Percentiles rank a stretch among this genome's conserved stretches.
Conservation (phyloP, 2,888 invertebrate species). For the Zhengitettix transpicula region DNA sequence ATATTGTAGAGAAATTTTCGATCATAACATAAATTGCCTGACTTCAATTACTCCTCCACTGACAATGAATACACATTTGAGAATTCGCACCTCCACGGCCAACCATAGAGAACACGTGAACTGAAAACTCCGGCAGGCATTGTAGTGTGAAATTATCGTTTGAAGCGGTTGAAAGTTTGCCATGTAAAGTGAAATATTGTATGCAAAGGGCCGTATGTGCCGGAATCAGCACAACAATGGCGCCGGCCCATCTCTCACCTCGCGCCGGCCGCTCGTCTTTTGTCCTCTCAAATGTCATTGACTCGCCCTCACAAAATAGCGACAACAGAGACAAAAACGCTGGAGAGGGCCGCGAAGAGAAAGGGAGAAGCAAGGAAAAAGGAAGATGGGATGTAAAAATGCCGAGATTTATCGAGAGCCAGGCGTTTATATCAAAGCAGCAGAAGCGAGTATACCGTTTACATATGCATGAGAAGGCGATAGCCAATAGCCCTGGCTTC, state of each 20-base stretch:
- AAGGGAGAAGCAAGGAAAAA: neutral
- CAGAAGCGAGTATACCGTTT: neutral
- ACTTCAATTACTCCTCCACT: too few relatives aligned
- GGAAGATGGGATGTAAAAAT: neutral
- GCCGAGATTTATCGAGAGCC: neutral
- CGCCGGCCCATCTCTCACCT: neutral
- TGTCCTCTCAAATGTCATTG: neutral
- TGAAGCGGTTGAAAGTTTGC: too few relatives aligned
- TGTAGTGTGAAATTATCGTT: too few relatives aligned
- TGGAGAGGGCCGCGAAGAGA: neutral
- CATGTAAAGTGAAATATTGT: too few relatives aligned
- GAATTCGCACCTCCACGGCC: too few relatives aligned
- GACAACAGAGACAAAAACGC: neutral
- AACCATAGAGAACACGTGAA: too few relatives aligned
- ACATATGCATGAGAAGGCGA: conserved; percentile 5
- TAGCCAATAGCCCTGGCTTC: neutral
- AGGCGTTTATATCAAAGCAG: conserved; percentile 5
- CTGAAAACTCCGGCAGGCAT: too few relatives aligned
- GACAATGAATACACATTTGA: too few relatives aligned
- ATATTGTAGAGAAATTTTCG: too few relatives aligned
- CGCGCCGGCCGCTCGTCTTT: neutral
- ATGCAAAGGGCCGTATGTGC: too few relatives aligned
- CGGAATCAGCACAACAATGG: neutral
- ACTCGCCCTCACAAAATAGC: neutral
- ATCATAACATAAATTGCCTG: too few relatives aligned